Evolutionary conservation across 2,113 vertebrate species (phyloP).

Genomic region (Pagrus major): DNA sequence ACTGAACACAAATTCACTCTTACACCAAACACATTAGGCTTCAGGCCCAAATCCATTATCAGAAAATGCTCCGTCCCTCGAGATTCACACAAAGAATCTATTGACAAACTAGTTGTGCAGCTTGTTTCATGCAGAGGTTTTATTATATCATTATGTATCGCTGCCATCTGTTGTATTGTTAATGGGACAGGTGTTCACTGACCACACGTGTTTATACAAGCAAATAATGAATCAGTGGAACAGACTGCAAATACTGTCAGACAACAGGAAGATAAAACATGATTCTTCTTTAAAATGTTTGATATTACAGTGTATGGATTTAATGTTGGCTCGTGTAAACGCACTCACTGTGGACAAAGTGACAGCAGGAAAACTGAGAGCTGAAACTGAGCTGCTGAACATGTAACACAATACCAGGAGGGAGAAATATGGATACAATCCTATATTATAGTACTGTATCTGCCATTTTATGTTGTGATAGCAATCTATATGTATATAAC

Average conservation of each 20-base stretch:
- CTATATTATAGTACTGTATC: background rate
- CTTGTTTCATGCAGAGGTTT: constrained; percentile 46
- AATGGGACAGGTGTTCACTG: constrained; percentile 68
- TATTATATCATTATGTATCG: constrained; percentile 59
- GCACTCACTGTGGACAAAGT: background rate
- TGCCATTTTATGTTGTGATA: background rate
- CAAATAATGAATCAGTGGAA: constrained; percentile 25
- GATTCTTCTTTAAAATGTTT: constrained; percentile 26
- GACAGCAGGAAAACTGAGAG: background rate
- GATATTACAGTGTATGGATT: constrained; percentile 27
- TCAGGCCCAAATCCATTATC: constrained; percentile 44
- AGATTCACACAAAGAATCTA: constrained; percentile 54
- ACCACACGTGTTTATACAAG: constrained; percentile 56
- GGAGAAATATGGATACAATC: background rate
- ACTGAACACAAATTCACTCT: constrained; percentile 8
- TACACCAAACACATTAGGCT: constrained; percentile 47
- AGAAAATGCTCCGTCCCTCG: constrained; percentile 31
- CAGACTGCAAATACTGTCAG: constrained; percentile 46
- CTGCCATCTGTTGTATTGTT: constrained; percentile 75
- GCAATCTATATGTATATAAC: background rate
- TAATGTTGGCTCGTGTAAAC: constrained; percentile 29
- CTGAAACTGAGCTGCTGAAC: background rate
- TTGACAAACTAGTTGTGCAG: constrained; percentile 50
- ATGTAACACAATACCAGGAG: background rate
- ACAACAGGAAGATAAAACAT: constrained; percentile 33